Evolutionary conservation across 2,888 invertebrate genomes (phyloP).

Genomic region (Drosophila pegasa): DNA sequence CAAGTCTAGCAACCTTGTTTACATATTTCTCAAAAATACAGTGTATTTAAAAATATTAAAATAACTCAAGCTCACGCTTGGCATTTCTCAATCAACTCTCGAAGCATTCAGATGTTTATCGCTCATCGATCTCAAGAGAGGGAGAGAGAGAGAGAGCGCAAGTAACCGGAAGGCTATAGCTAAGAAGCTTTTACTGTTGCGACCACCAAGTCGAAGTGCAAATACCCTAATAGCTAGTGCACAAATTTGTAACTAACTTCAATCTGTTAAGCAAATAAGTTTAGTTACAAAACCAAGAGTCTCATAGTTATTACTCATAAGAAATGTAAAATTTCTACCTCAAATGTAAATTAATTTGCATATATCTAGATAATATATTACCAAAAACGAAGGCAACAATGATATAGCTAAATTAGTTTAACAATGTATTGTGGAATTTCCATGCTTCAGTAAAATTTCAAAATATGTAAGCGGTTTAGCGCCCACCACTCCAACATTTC

Average conservation of each 20-base stretch:
- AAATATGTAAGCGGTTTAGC: neutral
- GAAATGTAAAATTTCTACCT: neutral
- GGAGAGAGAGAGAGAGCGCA: neutral
- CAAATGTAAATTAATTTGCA: neutral
- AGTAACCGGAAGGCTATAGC: neutral
- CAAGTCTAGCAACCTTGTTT: neutral
- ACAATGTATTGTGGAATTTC: neutral
- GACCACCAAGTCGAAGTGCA: neutral
- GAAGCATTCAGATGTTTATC: neutral
- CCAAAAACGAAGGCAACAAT: no score
- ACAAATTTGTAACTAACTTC: neutral
- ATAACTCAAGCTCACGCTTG: neutral
- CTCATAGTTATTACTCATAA: neutral
- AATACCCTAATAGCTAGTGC: conserved; percentile 1
- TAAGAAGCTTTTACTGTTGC: neutral
- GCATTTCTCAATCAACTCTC: neutral
- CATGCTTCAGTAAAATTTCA: neutral
- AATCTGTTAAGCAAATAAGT: neutral
- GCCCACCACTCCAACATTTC: neutral
- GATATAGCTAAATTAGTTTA: no score
- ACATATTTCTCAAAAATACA: neutral
- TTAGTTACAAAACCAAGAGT: neutral
- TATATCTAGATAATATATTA: neutral
- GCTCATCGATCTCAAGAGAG: conserved; percentile 9
- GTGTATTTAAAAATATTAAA: neutral